phyloP scores from a whole-genome alignment of 2,888 invertebrate genomes.

The Hydrotaea cyrtoneurina region DNA sequence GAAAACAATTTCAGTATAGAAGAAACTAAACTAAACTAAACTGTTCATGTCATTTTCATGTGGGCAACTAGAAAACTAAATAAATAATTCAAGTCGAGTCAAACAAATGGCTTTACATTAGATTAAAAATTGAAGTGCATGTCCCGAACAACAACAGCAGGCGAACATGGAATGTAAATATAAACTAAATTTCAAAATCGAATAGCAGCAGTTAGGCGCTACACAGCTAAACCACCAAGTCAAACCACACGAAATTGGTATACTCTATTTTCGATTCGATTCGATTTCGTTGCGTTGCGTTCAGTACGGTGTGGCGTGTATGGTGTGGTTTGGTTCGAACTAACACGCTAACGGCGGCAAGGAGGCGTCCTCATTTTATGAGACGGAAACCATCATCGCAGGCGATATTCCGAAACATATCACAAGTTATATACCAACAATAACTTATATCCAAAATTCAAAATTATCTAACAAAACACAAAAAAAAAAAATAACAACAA shows the following conservation, averaged over 20 bases:
- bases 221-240: not conserved
- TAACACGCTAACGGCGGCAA: not conserved
- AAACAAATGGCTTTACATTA: constrained; percentile 23
- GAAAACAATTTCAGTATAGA: not conserved
- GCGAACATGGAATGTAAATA: constrained; percentile 31
- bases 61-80: constrained; percentile 19
- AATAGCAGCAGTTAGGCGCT: not conserved
- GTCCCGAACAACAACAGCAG: constrained; percentile 16
- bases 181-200: constrained; percentile 1
- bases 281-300: not conserved
- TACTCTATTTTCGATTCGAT: not conserved
- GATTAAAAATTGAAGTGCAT: constrained; percentile 36
- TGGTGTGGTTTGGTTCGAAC: not conserved
- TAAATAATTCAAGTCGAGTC: constrained; percentile 30
- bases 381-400: not conserved
- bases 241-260: constrained; percentile 5
- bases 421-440: constrained; percentile 13
- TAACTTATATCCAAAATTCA: constrained; percentile 12
- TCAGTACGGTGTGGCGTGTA: not conserved
- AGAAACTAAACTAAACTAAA: constrained; percentile 12
- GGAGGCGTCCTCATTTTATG: not conserved
- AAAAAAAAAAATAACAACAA: not conserved
- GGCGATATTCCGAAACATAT: constrained; percentile 13
- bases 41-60: constrained; percentile 2
- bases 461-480: not conserved